phyloP scores from a whole-genome alignment of 2,797 vertebrate species.

The Rhinatrema bivittatum region DNA sequence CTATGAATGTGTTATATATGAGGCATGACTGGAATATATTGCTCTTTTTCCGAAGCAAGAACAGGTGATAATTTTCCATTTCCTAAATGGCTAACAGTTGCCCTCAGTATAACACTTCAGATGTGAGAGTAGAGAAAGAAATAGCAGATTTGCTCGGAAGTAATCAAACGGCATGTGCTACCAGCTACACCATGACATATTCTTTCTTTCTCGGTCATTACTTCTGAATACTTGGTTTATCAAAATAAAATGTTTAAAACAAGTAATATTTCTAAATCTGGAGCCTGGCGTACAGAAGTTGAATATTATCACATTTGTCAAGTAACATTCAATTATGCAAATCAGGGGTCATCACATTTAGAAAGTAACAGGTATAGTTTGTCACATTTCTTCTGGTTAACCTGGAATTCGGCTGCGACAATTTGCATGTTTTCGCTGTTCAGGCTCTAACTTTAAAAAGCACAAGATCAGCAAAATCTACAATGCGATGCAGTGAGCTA shows the following conservation, averaged over 20 bases:
- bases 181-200: neutral
- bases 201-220: neutral
- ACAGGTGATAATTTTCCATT: too few species aligned
- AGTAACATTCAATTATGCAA: fast-evolving
- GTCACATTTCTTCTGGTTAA: neutral
- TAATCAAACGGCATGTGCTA: neutral
- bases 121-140: fast-evolving
- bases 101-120: neutral
- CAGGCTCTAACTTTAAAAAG: too few species aligned
- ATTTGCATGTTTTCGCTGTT: too few species aligned
- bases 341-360: neutral
- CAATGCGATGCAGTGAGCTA: too few species aligned
- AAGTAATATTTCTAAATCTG: neutral
- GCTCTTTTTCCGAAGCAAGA: too few species aligned
- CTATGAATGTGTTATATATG: too few species aligned
- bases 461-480: too few species aligned
- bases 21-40: too few species aligned
- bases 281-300: neutral
- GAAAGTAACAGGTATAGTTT: neutral
- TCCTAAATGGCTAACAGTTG: neutral
- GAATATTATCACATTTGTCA: neutral
- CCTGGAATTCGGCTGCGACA: too few species aligned
- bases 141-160: neutral
- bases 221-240: fast-evolving
- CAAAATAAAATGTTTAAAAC: too few species aligned